Evolutionary conservation across 2,888 invertebrate species (phyloP), one percentile per base, ranked within the genome.

Genomic region (Ichneumoninae sp.): DNA sequence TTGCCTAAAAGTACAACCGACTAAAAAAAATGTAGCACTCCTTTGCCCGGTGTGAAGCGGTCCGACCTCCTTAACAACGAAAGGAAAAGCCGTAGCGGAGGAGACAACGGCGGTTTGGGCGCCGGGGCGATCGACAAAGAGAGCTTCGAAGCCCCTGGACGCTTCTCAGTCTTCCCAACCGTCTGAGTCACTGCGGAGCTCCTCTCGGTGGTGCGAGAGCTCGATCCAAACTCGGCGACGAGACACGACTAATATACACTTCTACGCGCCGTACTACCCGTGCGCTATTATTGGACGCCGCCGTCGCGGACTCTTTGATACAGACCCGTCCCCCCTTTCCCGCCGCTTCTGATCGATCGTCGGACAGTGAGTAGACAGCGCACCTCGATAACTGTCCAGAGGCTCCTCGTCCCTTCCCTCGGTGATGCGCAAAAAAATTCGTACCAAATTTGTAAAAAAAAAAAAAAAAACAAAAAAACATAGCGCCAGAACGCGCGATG

Each of bases 251-350:
- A 63, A 63, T 63, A 44, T 73, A 73, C 57, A 44, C 40, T 22
- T 57, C 71, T 33, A 70, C 52, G 44, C 57, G 57, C 19, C 16
- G 47, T 63, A 63, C 16, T 73, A 68, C 73, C 54, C 33, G 60
- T 13, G 44, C 44, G 74, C 81, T 83, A 83, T 83, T 83, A 74
- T 78, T 79, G 83, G 83, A 73, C 60, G 47, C 47, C 81, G 71
- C 70, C 77, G 71, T 76, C 63, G 68, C 50, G 36, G 36, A 73
- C 73, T 78, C 76, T 76, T 57, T 54, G 44, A 52, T 52, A 16
- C 30, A 33, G 60, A 63, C 60, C 7, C 40, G n/a, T 50, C 19
- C 10, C 3, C 4, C 26, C 36, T 33, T 68, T 47, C 8, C 44
- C 19, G 10, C 13, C 33, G 4, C 47, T 57, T 78, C 57, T 40